Conservation (phyloP, 2,888 invertebrate species). For the Drosophila nr. perissopoda region DNA sequence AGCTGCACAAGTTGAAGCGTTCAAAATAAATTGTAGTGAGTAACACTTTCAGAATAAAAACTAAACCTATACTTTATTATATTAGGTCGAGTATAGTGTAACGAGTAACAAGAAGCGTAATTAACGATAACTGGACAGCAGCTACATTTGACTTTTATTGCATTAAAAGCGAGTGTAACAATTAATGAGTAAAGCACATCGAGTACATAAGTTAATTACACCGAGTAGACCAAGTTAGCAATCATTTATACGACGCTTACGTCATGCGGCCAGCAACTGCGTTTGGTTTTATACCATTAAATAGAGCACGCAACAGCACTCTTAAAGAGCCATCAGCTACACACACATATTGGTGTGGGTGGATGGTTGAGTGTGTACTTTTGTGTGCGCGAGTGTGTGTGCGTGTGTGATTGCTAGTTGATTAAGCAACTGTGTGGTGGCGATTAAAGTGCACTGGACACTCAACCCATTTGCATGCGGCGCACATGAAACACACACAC, state of each 20-base stretch:
- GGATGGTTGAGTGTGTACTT: background rate
- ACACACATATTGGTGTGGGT: conserved; percentile 5
- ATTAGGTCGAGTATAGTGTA: background rate
- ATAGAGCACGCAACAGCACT: conserved; percentile 58
- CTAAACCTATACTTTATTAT: background rate
- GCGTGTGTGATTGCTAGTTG: conserved; percentile 63
- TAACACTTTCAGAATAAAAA: background rate
- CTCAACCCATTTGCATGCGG: conserved; percentile 64
- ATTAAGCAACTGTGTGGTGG: conserved; percentile 72
- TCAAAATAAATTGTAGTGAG: background rate
- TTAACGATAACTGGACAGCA: background rate
- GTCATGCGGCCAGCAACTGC: conserved; percentile 51
- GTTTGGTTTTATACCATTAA: conserved; percentile 60
- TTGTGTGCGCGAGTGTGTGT: conserved; percentile 8
- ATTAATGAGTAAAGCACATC: background rate
- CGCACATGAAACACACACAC: conserved; percentile 46
- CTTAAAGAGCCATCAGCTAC: conserved; percentile 60
- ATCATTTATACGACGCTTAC: conserved; percentile 56
- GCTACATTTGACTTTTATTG: background rate
- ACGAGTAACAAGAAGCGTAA: background rate
- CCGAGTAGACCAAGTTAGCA: conserved; percentile 6
- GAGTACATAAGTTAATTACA: conserved; percentile 8
- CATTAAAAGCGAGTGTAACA: background rate
- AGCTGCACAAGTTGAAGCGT: background rate
- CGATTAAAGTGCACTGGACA: conserved; percentile 77